Base-by-base conservation (phyloP, 2,113 vertebrate genomes). In the Australoheros scitulus region DNA sequence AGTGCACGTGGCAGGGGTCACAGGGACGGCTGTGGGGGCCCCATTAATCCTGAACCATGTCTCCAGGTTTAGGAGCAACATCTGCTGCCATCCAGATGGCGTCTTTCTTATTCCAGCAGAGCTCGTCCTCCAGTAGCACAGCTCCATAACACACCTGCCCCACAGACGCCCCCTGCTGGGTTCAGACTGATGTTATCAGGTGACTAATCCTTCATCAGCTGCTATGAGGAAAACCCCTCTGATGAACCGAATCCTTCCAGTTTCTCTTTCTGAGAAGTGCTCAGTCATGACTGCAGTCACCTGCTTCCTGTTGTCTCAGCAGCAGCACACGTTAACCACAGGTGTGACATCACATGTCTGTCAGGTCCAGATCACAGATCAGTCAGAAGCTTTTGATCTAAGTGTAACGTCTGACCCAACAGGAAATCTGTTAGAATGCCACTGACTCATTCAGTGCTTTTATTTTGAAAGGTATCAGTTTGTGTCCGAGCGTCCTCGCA, bases 171-270 rank as follows among this genome's bases (percentile, higher is more conserved):
- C 26, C 65, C 43, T 72, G 65, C 43, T 52, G 65, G 65, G 24
- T 1, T 6, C 26, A 52, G 17, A 52, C 26, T 18, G 65, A 9
- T 20, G 18, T 32, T 10, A 20, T 52, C 65, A 52, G 24, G 11
- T 72, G 50, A 32, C 65, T 72, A 56, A 76, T 59, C 36, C 34
- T 61, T 26, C 11, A 17, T 20, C 80, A 76, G 70, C 70, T 82
- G 79, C 24, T 81, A 9, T 61, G 79, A 76, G 80, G 72, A 82
- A 82, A 82, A 34, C 72, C 80, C 80, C 80, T n/a, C 5, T 17
- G 32, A 38, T 52, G 43, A 72, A 32, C 5, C 18, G n/a, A 50
- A 76, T 34, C 26, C 38, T 38, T 61, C 22, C 58, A 63, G 50
- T 82, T 82, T 76, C 80, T 76, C 60, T 82, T 82, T 82, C 60